These are phyloP conservation scores for Oreochromis spilurus DNA, from an alignment of 2,113 vertebrate genomes.

Conservation along the genomic window DNA sequence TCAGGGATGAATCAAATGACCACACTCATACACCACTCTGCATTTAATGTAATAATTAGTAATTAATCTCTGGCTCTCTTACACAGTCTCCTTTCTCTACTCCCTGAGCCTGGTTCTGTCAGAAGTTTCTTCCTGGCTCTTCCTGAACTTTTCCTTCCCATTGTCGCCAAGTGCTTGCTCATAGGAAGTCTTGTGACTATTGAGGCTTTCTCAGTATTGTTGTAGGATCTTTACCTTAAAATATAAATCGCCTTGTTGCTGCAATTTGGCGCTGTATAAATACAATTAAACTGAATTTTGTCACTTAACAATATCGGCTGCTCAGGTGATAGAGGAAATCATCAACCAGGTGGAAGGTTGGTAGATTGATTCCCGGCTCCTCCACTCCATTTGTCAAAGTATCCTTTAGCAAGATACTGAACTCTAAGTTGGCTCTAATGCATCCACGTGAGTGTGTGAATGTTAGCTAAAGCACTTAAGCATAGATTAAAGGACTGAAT, in stretches of 20 bases:
- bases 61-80: background rate
- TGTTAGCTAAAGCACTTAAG: background rate
- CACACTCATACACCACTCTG: background rate
- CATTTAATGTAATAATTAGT: background rate
- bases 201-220: background rate
- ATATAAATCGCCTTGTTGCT: background rate
- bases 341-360: background rate
- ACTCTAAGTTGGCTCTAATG: background rate
- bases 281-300: background rate
- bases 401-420: background rate
- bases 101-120: background rate
- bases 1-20: background rate
- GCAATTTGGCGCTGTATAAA: background rate
- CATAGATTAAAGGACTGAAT: background rate
- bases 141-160: background rate
- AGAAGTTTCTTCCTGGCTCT: background rate
- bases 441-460: background rate
- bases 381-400: background rate
- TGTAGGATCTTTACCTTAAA: background rate
- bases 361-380: accelerated
- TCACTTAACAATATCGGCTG: background rate
- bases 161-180: background rate
- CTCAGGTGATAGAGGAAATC: background rate
- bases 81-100: background rate
- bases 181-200: accelerated